Evolutionary conservation across 2,113 vertebrate species (phyloP).

Genomic region (Rhea pennata): DNA sequence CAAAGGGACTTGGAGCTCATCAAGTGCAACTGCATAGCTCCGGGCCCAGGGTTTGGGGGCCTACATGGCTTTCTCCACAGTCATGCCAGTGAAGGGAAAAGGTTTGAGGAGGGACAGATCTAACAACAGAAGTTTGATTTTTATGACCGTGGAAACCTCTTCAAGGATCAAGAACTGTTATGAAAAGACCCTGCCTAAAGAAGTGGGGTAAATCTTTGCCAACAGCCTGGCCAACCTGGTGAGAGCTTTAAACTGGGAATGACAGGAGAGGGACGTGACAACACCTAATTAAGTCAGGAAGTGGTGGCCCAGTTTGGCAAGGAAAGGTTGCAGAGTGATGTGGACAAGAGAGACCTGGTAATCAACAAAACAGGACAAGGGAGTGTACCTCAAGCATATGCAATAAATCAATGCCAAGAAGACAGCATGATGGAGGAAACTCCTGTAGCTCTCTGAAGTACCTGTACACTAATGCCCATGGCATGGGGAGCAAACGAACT

Average conservation of each 20-base stretch:
- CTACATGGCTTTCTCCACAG: background rate
- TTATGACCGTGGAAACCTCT: background rate
- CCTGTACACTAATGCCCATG: background rate
- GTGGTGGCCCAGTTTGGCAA: background rate
- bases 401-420: background rate
- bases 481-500: background rate
- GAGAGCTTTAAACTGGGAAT: background rate
- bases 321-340: background rate
- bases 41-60: background rate
- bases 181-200: background rate
- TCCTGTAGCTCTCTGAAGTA: background rate
- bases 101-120: background rate
- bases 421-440: background rate
- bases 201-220: background rate
- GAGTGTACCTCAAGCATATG: background rate
- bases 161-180: background rate
- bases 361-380: background rate
- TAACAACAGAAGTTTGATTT: background rate
- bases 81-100: background rate
- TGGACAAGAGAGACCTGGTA: background rate
- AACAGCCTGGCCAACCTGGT: background rate
- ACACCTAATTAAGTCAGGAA: background rate
- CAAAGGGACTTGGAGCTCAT: background rate
- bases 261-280: background rate
- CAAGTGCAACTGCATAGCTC: background rate